Base-by-base conservation (phyloP, 2,888 invertebrate species). In the Horisme vitalbata region DNA sequence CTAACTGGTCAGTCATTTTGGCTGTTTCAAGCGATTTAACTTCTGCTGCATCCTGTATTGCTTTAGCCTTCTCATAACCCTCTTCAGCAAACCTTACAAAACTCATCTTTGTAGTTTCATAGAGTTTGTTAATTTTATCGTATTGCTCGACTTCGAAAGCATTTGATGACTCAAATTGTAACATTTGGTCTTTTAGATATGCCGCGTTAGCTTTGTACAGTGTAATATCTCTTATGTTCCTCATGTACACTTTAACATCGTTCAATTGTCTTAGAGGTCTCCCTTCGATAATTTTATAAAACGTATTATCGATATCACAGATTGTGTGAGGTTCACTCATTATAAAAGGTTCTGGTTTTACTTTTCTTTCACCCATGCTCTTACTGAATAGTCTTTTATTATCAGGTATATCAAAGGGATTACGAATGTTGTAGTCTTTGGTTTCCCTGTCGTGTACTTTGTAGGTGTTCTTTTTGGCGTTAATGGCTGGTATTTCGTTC, bases 231-330 rank as follows among this genome's bases (percentile, higher is more conserved):
- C 69, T 59, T 12, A 74, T 47, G 36, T 68, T 56, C 26, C 36
- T 59, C 43, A 71, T 63, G 31, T 68, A 69, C 4, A 63, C 55
- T 49, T 71, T 73, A 1, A 66, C 47, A 13, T 73, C 71, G 4
- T 35, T 38, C 9, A 59, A 57, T 20, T 59, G 62, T 31, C 69
- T 56, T 4, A 74, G 13, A 3, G 69, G 69, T 14, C 72, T 61
- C 3, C 75, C 73, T 59, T 71, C 69, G 11, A 72, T 54, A 13
- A 61, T 37, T 51, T 66, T 66, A 44, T 59, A 74, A 45, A 73
- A 75, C 6, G 45, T 47, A n/a, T 53, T 23, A 52, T 75, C 67
- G 10, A 69, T 31, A 35, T 74, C 68, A 43, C 65, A 65, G 18
- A 74, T 61, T 1, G 71, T 68, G 24, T 45, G 53, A 7, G 57